Conservation (phyloP, 2,888 invertebrate genomes). For the Neoaliturus tenellus region DNA sequence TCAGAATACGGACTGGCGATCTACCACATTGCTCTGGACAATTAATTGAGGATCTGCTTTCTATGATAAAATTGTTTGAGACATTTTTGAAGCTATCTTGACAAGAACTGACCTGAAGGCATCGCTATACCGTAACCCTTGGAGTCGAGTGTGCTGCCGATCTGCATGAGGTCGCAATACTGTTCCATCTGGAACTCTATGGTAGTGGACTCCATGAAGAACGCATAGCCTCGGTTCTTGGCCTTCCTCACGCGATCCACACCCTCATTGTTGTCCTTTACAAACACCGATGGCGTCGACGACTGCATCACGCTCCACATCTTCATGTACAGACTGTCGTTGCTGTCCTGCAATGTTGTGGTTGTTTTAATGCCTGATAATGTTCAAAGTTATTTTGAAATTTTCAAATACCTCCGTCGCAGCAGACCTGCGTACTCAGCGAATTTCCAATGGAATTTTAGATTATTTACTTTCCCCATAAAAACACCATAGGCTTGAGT, state of each 20-base stretch:
- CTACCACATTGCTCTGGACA: too few relatives aligned
- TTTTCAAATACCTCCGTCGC: too few relatives aligned
- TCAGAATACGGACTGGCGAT: too few relatives aligned
- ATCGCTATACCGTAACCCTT: slow-evolving; percentile 97
- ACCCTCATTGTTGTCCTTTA: slow-evolving; percentile 89
- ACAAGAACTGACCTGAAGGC: slow-evolving; percentile 88
- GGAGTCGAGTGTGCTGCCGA: slow-evolving; percentile 88
- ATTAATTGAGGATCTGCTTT: too few relatives aligned
- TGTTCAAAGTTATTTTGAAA: too few relatives aligned
- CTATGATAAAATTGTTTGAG: too few relatives aligned
- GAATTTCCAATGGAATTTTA: too few relatives aligned
- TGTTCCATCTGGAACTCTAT: slow-evolving; percentile 94
- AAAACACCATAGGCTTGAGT: too few relatives aligned
- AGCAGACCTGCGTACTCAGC: too few relatives aligned
- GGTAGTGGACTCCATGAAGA: slow-evolving; percentile 96
- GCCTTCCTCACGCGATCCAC: slow-evolving; percentile 88
- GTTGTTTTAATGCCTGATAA: too few relatives aligned
- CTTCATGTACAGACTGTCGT: slow-evolving; percentile 90
- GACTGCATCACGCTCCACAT: slow-evolving; percentile 97
- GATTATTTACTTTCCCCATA: too few relatives aligned
- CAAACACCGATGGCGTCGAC: slow-evolving; percentile 88
- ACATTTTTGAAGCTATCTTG: too few relatives aligned
- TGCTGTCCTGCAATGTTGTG: slow-evolving; percentile 88
- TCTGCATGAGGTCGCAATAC: slow-evolving; percentile 89
- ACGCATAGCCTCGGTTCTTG: slow-evolving; percentile 88